Evolutionary conservation across 2,888 invertebrate species (phyloP).

Genomic region (Notocelia uddmanniana): DNA sequence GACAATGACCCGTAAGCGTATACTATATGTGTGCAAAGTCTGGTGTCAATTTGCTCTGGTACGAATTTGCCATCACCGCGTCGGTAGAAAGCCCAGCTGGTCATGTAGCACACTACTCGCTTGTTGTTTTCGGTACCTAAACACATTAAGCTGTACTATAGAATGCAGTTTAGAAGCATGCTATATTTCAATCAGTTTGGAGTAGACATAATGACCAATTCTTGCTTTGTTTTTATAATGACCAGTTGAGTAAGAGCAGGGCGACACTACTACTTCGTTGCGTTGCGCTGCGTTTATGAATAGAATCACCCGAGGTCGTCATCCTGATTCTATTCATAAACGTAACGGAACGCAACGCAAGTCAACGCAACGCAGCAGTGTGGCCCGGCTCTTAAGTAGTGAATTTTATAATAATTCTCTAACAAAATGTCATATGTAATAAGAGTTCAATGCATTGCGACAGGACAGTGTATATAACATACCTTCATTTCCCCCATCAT

Average conservation of each 20-base stretch:
- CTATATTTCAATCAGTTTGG: not conserved
- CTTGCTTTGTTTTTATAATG: too few relatives aligned
- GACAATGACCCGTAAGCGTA: constrained; percentile 96
- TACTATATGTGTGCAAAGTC: constrained; percentile 94
- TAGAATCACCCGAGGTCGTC: too few relatives aligned
- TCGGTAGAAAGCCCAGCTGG: constrained; percentile 95
- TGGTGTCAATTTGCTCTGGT: constrained; percentile 93
- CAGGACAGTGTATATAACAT: not conserved
- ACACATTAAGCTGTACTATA: constrained; percentile 33
- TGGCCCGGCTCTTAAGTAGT: too few relatives aligned
- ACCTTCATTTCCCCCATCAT: constrained; percentile 7
- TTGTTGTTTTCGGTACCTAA: constrained; percentile 74
- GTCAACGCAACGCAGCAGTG: too few relatives aligned
- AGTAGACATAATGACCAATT: too few relatives aligned
- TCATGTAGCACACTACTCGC: constrained; percentile 93
- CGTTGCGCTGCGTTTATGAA: too few relatives aligned
- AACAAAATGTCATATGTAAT: too few relatives aligned
- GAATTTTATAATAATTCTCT: too few relatives aligned
- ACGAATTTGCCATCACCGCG: constrained; percentile 93
- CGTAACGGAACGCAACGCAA: too few relatives aligned
- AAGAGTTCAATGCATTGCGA: constrained; percentile 8
- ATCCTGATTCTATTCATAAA: too few relatives aligned
- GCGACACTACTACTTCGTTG: too few relatives aligned
- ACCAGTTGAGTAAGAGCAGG: too few relatives aligned
- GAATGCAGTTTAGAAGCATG: not conserved